These are phyloP conservation scores for Spinus olivaceus DNA, from an alignment of 2,797 vertebrate genomes.

Conservation along the genomic window DNA sequence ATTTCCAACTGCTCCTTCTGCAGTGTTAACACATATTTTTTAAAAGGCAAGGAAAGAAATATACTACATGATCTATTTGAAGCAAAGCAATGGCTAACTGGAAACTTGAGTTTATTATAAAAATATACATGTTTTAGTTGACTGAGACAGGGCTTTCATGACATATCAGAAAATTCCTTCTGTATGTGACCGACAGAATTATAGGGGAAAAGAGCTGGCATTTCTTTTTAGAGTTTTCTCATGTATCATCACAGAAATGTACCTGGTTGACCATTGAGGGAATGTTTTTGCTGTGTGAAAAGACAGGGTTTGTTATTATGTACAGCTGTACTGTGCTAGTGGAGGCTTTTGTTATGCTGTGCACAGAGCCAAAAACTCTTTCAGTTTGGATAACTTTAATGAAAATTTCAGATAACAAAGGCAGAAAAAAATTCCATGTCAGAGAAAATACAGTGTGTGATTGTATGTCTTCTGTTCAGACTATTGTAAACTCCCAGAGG, in stretches of 20 bases:
- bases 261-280: not conserved
- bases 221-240: not conserved
- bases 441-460: not conserved
- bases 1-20: not conserved
- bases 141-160: not conserved
- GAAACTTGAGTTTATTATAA: not conserved
- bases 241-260: not conserved
- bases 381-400: not conserved
- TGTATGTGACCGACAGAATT: not conserved
- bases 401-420: not conserved
- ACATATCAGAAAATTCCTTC: not conserved
- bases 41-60: not conserved
- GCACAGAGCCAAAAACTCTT: not conserved
- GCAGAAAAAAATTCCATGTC: not conserved
- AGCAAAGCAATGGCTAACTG: not conserved
- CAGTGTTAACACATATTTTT: not conserved
- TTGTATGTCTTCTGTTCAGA: not conserved
- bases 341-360: not conserved
- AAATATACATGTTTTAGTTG: not conserved
- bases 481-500: not conserved
- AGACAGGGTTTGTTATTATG: not conserved
- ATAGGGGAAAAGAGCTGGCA: not conserved
- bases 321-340: not conserved
- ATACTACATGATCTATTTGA: not conserved
- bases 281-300: not conserved